A percentile compares a stretch with the other conserved stretches of the same genome.
Evolutionary conservation across 2,888 invertebrate genomes (phyloP).

Genomic region (Drosophila picticornis): DNA sequence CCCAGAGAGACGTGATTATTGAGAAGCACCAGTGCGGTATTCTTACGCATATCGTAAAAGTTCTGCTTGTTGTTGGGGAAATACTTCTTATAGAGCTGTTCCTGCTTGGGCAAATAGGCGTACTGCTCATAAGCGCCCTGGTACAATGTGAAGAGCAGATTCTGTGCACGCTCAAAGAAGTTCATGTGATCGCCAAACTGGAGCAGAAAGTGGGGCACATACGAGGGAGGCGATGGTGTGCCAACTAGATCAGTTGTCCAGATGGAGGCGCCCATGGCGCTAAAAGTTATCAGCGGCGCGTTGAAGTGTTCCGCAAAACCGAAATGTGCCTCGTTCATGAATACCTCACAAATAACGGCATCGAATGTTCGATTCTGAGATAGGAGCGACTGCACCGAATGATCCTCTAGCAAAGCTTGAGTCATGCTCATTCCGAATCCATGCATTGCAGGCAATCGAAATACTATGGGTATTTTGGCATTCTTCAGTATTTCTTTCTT

Average conservation of each 20-base stretch:
- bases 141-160: conserved; percentile 65
- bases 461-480: conserved; percentile 3
- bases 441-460: conserved; percentile 30
- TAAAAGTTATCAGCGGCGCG: conserved; percentile 72
- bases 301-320: conserved; percentile 79
- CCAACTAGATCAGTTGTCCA: conserved; percentile 74
- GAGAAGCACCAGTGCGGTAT: conserved; percentile 77
- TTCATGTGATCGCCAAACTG: conserved; percentile 82
- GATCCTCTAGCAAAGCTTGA: conserved; percentile 59
- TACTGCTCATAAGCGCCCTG: conserved; percentile 59
- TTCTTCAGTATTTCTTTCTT: conserved; percentile 26
- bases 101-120: conserved; percentile 77
- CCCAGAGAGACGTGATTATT: conserved; percentile 83
- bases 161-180: conserved; percentile 79
- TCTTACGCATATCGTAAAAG: conserved; percentile 63
- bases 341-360: conserved; percentile 82
- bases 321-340: conserved; percentile 82
- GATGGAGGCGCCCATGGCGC: conserved; percentile 68
- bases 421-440: conserved; percentile 51
- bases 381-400: conserved; percentile 69
- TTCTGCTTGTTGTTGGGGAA: conserved; percentile 64
- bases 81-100: conserved; percentile 52
- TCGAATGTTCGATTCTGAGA: conserved; percentile 83
- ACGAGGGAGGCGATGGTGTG: conserved; percentile 81
- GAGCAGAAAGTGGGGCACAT: conserved; percentile 74